phyloP scores from a whole-genome alignment of 2,797 vertebrate genomes.

The Tiaroga cobitis region DNA sequence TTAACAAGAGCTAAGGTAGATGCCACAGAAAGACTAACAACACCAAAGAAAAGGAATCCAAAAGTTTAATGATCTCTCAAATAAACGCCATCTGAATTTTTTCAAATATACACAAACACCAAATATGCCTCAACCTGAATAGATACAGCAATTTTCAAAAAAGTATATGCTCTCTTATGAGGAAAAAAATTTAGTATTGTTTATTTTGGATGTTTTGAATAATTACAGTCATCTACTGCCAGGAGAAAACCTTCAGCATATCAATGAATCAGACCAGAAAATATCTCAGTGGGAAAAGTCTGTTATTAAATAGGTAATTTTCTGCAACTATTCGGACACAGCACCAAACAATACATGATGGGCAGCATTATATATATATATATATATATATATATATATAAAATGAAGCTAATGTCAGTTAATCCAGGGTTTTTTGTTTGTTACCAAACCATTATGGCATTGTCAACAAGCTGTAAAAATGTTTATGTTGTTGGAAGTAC shows the following conservation, averaged over 20 bases:
- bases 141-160: constrained; percentile 76
- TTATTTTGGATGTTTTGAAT: constrained; percentile 2
- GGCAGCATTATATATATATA: background rate
- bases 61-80: constrained; percentile 93
- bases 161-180: constrained; percentile 50
- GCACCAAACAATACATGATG: constrained; percentile 17
- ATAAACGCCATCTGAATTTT: constrained; percentile 86
- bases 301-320: background rate
- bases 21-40: constrained; percentile 35
- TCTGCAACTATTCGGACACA: background rate
- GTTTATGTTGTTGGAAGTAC: constrained; percentile 17
- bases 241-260: background rate
- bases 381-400: background rate
- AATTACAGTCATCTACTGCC: background rate
- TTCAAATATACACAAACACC: constrained; percentile 89
- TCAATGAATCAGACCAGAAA: constrained; percentile 16
- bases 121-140: constrained; percentile 82
- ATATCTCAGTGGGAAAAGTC: background rate
- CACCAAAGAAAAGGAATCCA: constrained; percentile 81
- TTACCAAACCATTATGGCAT: background rate
- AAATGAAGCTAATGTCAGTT: background rate
- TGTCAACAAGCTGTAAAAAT: background rate
- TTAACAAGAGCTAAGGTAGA: background rate
- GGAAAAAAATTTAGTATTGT: background rate
- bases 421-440: background rate